Percentiles rank a stretch among this genome's conserved stretches.
Evolutionary conservation across 2,797 vertebrate species (phyloP).

Genomic region (Pseudochaenichthys georgianus): DNA sequence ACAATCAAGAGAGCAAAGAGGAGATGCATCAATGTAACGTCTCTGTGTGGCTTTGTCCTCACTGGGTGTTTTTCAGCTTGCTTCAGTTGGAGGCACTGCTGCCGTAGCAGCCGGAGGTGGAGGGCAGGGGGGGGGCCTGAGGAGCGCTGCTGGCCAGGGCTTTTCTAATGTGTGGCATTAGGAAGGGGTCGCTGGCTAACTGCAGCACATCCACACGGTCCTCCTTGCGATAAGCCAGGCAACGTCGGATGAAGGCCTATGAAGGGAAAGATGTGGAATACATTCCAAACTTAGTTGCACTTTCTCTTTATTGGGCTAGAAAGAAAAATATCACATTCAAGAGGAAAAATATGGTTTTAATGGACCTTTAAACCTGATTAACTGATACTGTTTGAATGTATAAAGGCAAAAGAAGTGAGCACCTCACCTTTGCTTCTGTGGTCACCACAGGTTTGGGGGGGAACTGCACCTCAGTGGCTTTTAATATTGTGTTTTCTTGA

Average conservation of each 20-base stretch:
- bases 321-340: neutral
- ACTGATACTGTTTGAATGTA: neutral
- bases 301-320: neutral
- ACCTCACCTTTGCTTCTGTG: slow-evolving; percentile 93
- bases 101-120: slow-evolving; percentile 92
- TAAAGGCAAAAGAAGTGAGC: slow-evolving; percentile 1
- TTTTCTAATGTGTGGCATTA: slow-evolving; percentile 93
- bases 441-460: slow-evolving; percentile 95
- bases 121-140: slow-evolving; percentile 87
- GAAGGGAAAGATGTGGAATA: neutral
- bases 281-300: neutral
- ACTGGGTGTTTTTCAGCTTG: slow-evolving; percentile 28
- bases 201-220: slow-evolving; percentile 95
- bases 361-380: neutral
- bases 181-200: slow-evolving; percentile 92
- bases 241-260: slow-evolving; percentile 95
- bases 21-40: slow-evolving; percentile 41
- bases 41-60: slow-evolving; percentile 42
- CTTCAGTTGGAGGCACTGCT: slow-evolving; percentile 93
- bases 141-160: slow-evolving; percentile 88
- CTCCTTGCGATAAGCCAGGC: slow-evolving; percentile 95
- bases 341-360: neutral
- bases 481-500: slow-evolving; percentile 97
- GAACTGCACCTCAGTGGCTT: slow-evolving; percentile 97
- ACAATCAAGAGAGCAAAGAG: slow-evolving; percentile 28